phyloP scores from a whole-genome alignment of 2,797 vertebrate genomes.

The Echiichthys vipera region DNA sequence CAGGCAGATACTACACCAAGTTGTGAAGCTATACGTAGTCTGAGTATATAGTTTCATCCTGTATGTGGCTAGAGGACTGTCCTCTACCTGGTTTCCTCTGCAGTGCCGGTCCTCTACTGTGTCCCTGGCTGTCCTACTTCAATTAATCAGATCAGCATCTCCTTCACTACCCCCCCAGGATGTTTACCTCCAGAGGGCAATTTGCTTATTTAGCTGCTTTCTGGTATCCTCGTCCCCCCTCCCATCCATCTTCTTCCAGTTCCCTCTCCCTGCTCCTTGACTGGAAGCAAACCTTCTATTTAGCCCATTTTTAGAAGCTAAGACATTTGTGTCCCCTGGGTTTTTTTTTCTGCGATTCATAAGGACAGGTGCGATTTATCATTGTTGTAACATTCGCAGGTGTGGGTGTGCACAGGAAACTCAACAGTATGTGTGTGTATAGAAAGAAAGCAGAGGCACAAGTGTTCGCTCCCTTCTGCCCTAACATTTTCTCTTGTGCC shows the following conservation, averaged over 20 bases:
- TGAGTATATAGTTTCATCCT: conserved; percentile 64
- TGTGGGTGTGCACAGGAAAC: conserved; percentile 23
- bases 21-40: conserved; percentile 62
- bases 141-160: conserved; percentile 83
- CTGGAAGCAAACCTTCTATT: conserved; percentile 11
- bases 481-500: conserved; percentile 6
- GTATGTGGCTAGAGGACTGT: conserved; percentile 69
- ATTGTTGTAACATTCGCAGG: conserved; percentile 19
- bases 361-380: conserved; percentile 19
- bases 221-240: conserved; percentile 43
- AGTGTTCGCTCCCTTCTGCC: not conserved
- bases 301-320: not conserved
- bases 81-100: conserved; percentile 75
- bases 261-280: not conserved
- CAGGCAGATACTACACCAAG: conserved; percentile 62
- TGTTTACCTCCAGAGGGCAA: conserved; percentile 81
- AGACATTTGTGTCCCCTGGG: not conserved
- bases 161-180: conserved; percentile 52
- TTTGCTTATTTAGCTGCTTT: conserved; percentile 78
- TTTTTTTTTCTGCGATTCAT: conserved; percentile 31
- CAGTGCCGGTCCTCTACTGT: conserved; percentile 68
- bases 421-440: not conserved
- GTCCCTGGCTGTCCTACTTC: conserved; percentile 82
- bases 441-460: not conserved
- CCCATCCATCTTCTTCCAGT: conserved; percentile 56